phyloP scores from a whole-genome alignment of 2,113 vertebrate species.

The Tachysurus vachellii region DNA sequence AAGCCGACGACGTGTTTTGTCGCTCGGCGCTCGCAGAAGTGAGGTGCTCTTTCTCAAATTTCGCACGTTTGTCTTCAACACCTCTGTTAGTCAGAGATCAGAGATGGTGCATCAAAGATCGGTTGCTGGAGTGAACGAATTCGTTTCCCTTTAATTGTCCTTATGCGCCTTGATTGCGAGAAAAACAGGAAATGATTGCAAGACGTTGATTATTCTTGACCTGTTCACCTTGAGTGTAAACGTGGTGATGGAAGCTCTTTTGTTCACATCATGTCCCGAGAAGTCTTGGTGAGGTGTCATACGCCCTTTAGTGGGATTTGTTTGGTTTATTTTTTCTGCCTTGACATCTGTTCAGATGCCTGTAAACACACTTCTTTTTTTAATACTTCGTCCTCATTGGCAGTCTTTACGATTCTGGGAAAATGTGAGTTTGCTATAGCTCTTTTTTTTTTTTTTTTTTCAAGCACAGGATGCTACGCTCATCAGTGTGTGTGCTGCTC shows the following conservation, averaged over 20 bases:
- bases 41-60: neutral
- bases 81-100: neutral
- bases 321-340: too few species aligned
- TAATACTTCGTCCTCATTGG: neutral
- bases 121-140: neutral
- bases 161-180: neutral
- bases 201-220: neutral
- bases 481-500: neutral
- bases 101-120: neutral
- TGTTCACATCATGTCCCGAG: neutral
- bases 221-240: neutral
- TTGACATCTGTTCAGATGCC: neutral
- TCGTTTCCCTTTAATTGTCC: neutral
- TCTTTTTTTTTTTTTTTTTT: neutral
- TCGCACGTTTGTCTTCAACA: neutral
- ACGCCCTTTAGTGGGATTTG: neutral
- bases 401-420: neutral
- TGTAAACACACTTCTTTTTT: neutral
- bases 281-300: neutral
- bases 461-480: neutral
- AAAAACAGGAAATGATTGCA: neutral
- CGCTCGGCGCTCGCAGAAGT: neutral
- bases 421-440: neutral
- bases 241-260: neutral
- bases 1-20: neutral